Base-by-base conservation (phyloP, 2,888 invertebrate species). In the Hydrotaea diabolus region DNA sequence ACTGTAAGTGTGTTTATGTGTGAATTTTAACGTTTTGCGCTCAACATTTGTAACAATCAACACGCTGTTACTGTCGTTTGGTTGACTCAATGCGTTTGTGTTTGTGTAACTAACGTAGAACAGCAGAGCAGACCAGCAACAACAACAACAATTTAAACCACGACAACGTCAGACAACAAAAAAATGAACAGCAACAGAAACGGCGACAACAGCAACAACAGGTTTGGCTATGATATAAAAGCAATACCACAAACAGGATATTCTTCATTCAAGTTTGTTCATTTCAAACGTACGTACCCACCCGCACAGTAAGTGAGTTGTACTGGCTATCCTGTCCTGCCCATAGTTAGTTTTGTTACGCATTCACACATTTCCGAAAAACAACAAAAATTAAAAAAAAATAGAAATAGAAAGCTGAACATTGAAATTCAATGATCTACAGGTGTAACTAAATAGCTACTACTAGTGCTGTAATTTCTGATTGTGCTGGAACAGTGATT, bases 221-320 rank as follows among this genome's bases (percentile, higher is more conserved):
- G 73, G 55, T 72, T 76, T 78, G 78, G 23, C 39, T 62, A 62
- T 80, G 79, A 82, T 85, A 85, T 85, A 85, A 85, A 85, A 85
- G 79, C 79, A 77, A 79, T 72, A 75, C 84, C 82, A 62, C 84
- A 82, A 82, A 79, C 84, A 85, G 79, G 84, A 82, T 85, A 82
- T 85, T 82, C 79, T 82, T 85, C 84, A 85, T 85, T 85, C 84
- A 82, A 78, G 82, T 76, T 53, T 82, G 84, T 85, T 85, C 82
- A 62, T 76, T 85, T 76, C 84, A 82, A 82, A 82, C 82, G 84
- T 66, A 79, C 78, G 57, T 23, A 66, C 9, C 31, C 31, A 31
- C 31, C 31, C 31, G 39, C 13, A 71, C 15, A 66, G 19, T 66
- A 15, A 21, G 39, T 66, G 11, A 66, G 43, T 64, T 17, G 31